Conservation (phyloP, 2,888 invertebrate genomes). For the Polydrusus cervinus region DNA sequence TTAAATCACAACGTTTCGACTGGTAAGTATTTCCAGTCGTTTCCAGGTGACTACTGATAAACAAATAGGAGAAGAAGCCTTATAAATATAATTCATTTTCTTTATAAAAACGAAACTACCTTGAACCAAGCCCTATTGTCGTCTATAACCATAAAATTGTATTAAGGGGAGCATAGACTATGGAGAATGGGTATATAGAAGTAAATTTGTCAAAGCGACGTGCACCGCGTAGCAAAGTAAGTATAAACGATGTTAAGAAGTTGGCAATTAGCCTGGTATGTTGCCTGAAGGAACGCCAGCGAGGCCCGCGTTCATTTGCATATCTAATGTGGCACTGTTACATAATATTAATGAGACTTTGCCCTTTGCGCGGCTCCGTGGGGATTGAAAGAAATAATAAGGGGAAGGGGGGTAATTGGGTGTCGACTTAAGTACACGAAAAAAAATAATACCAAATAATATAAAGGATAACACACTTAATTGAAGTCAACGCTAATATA, state of each 20-base stretch:
- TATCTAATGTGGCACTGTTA: conserved; percentile 71
- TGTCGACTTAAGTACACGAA: not conserved
- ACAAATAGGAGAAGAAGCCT: too few species aligned
- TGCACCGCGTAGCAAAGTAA: conserved; percentile 71
- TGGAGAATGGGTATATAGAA: conserved; percentile 59
- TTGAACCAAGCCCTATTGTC: conserved; percentile 31
- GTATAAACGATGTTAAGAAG: conserved; percentile 73
- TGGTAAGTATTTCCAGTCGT: too few species aligned
- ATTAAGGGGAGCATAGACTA: conserved; percentile 61
- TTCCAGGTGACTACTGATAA: too few species aligned
- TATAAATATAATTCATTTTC: too few species aligned
- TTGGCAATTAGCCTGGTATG: conserved; percentile 72
- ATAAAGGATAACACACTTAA: too few species aligned
- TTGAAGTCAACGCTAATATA: too few species aligned
- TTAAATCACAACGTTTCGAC: too few species aligned
- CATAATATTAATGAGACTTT: conserved; percentile 68
- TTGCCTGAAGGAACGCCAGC: conserved; percentile 67
- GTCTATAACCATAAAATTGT: conserved; percentile 62
- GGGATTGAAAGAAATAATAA: conserved; percentile 26
- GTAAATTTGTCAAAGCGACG: conserved; percentile 72
- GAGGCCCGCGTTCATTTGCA: conserved; percentile 67
- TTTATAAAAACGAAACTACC: not conserved
- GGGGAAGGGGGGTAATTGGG: not conserved
- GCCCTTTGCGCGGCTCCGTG: conserved; percentile 56
- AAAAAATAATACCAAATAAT: too few species aligned